These are phyloP conservation scores for Ganaspis brasiliensis DNA, from an alignment of 2,888 invertebrate genomes.

Conservation along the genomic window DNA sequence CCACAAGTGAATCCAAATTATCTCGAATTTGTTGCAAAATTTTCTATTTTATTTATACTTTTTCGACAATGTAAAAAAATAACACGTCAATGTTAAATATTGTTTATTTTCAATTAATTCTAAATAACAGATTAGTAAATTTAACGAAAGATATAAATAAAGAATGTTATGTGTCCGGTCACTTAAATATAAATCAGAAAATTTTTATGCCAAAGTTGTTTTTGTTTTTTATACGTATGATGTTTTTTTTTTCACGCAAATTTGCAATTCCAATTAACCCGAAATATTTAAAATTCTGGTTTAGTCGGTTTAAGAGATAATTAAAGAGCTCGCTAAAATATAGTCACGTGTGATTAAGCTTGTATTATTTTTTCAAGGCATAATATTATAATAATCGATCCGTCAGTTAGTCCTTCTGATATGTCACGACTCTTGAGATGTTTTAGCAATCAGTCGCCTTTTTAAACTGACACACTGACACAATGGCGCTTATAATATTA, in stretches of 20 bases:
- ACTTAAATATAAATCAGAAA: background rate
- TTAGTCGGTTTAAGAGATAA: slow-evolving; percentile 34
- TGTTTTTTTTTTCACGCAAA: background rate
- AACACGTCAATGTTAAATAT: too few species aligned
- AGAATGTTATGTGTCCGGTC: too few species aligned
- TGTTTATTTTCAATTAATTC: too few species aligned
- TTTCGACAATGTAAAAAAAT: too few species aligned
- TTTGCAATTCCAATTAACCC: background rate
- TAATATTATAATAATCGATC: slow-evolving; percentile 60
- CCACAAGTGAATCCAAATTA: slow-evolving; percentile 60
- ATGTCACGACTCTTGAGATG: slow-evolving; percentile 23
- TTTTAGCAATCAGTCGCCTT: slow-evolving; percentile 27
- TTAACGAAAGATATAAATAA: too few species aligned
- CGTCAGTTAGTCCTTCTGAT: slow-evolving; percentile 26
- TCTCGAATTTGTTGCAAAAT: slow-evolving; percentile 12
- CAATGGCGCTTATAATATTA: slow-evolving; percentile 69
- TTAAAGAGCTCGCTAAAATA: slow-evolving; percentile 24
- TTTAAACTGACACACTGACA: slow-evolving; percentile 69
- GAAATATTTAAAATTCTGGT: background rate
- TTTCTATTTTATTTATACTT: slow-evolving; percentile 19
- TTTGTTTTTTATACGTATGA: background rate
- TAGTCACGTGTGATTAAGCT: slow-evolving; percentile 12
- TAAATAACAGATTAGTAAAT: too few species aligned
- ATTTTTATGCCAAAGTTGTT: background rate
- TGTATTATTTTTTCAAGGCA: slow-evolving; percentile 56